Percentiles rank a stretch among this genome's conserved stretches.
phyloP scores from a whole-genome alignment of 1,140 invertebrate species.

The Galleria mellonella region DNA sequence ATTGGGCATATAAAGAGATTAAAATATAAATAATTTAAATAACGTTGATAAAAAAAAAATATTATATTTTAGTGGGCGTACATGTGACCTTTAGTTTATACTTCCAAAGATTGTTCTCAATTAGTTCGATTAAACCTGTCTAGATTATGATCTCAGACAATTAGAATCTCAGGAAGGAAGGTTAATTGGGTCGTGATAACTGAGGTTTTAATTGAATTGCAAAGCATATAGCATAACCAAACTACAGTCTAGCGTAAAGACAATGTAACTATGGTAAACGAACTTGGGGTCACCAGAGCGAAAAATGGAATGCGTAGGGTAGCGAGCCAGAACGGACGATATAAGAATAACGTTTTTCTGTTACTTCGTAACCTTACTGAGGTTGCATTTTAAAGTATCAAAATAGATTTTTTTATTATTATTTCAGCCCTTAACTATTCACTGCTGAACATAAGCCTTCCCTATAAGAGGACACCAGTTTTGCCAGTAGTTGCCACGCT shows the following conservation, averaged over 20 bases:
- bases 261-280: too few relatives aligned
- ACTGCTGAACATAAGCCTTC: too few relatives aligned
- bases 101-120: background rate
- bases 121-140: conserved; percentile 4
- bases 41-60: too few relatives aligned
- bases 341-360: too few relatives aligned
- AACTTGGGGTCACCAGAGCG: conserved; percentile 16
- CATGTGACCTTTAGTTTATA: background rate
- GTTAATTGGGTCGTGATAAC: background rate
- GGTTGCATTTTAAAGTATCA: too few relatives aligned
- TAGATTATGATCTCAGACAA: conserved; percentile 11
- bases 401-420: too few relatives aligned
- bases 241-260: background rate
- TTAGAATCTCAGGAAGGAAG: conserved; percentile 2
- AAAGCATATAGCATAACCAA: conserved; percentile 1
- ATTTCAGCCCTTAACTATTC: too few relatives aligned
- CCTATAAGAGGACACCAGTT: too few relatives aligned
- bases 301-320: conserved; percentile 26
- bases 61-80: background rate
- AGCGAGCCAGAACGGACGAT: conserved; percentile 6
- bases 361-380: too few relatives aligned
- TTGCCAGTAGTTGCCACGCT: too few relatives aligned
- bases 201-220: background rate
- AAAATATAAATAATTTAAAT: too few relatives aligned
- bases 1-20: too few relatives aligned